Evolutionary conservation across 2,113 vertebrate species (phyloP).

Genomic region (Psophia crepitans): DNA sequence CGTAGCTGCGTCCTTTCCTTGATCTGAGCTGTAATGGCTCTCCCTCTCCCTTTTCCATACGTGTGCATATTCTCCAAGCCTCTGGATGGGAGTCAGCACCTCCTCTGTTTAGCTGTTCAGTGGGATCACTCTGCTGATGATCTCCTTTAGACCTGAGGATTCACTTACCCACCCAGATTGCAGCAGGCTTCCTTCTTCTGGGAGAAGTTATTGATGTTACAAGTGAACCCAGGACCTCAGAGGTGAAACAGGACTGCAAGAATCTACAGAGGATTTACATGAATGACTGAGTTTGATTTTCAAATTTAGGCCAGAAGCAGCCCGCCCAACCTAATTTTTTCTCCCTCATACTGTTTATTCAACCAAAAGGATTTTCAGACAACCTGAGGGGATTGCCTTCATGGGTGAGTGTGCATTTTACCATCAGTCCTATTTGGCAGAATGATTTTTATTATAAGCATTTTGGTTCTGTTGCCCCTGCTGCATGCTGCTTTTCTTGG

Average conservation of each 20-base stretch:
- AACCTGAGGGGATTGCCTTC: background rate
- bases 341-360: background rate
- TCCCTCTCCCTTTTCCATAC: background rate
- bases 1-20: background rate
- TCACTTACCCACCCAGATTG: background rate
- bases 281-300: background rate
- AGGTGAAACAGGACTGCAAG: background rate
- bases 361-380: constrained; percentile 4
- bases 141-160: background rate
- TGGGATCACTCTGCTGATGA: background rate
- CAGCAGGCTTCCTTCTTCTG: background rate
- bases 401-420: constrained; percentile 7
- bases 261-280: background rate
- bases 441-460: background rate
- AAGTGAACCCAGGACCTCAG: background rate
- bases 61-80: background rate
- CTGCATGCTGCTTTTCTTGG: background rate
- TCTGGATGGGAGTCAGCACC: background rate
- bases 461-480: background rate
- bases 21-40: background rate
- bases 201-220: background rate
- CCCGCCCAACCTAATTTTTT: background rate
- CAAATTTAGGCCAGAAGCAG: constrained; percentile 15
- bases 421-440: constrained; percentile 13
- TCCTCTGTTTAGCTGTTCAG: background rate